phyloP scores from a whole-genome alignment of 2,888 invertebrate genomes.

The Lomographa bimaculata region DNA sequence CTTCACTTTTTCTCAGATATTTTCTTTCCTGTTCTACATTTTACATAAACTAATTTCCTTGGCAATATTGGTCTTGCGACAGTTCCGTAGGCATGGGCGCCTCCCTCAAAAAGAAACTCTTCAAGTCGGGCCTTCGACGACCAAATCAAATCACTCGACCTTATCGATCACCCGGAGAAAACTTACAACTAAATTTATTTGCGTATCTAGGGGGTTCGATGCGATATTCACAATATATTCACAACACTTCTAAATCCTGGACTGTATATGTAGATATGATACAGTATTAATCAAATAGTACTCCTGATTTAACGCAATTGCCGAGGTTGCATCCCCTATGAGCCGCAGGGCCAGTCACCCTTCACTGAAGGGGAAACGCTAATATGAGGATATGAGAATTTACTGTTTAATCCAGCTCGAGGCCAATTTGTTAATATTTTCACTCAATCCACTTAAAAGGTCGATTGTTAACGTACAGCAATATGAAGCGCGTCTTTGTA shows the following conservation, averaged over 20 bases:
- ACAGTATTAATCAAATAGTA: constrained; percentile 73
- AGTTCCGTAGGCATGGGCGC: constrained; percentile 75
- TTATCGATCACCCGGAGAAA: constrained; percentile 74
- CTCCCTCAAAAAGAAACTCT: constrained; percentile 75
- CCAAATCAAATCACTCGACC: constrained; percentile 81
- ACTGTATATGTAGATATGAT: constrained; percentile 45
- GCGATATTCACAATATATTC: constrained; percentile 22
- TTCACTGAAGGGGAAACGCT: constrained; percentile 74
- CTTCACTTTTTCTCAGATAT: constrained; percentile 72
- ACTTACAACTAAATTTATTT: constrained; percentile 73
- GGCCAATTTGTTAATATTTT: constrained; percentile 83
- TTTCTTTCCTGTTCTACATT: constrained; percentile 80
- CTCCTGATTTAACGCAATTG: constrained; percentile 79
- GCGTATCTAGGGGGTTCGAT: constrained; percentile 46
- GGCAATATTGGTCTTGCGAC: constrained; percentile 81
- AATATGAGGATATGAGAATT: constrained; percentile 83
- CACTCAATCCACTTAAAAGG: constrained; percentile 81
- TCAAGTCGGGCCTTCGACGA: constrained; percentile 64
- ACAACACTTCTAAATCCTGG: constrained; percentile 30
- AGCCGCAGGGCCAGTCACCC: constrained; percentile 67
- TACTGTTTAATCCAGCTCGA: constrained; percentile 81
- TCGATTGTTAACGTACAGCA: constrained; percentile 49
- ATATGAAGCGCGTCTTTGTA: constrained; percentile 36
- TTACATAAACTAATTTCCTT: constrained; percentile 83
- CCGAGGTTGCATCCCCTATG: constrained; percentile 76